These are phyloP conservation scores for Nomada flava DNA, from an alignment of 2,888 invertebrate genomes.

Conservation along the genomic window DNA sequence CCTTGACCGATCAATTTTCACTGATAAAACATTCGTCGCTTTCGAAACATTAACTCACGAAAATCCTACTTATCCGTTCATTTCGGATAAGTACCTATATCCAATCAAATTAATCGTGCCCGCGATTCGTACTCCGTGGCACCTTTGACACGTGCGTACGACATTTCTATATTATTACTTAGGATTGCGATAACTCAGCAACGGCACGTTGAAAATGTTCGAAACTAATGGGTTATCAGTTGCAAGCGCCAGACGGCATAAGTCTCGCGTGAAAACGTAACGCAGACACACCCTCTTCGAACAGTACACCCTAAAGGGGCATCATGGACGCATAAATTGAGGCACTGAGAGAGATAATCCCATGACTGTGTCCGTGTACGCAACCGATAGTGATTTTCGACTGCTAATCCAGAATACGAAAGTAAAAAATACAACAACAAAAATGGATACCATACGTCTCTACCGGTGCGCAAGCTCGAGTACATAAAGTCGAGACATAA, in stretches of 20 bases:
- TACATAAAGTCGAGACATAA: constrained; percentile 42
- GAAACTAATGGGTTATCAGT: constrained; percentile 10
- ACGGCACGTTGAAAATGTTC: constrained; percentile 6
- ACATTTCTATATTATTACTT: neutral
- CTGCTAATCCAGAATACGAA: constrained; percentile 25
- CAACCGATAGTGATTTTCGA: constrained; percentile 45
- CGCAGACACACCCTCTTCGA: constrained; percentile 26
- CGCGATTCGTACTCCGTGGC: constrained; percentile 1
- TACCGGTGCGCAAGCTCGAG: constrained; percentile 22
- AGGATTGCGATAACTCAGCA: constrained; percentile 20
- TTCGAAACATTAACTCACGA: too few species aligned
- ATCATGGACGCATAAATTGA: constrained; percentile 39
- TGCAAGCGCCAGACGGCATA: neutral
- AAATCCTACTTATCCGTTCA: too few species aligned
- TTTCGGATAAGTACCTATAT: too few species aligned
- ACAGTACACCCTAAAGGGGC: constrained; percentile 22
- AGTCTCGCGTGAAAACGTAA: neutral
- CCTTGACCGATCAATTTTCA: too few species aligned
- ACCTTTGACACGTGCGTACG: neutral
- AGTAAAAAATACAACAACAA: neutral
- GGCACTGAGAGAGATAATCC: constrained; percentile 24
- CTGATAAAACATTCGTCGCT: too few species aligned
- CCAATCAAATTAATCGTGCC: neutral
- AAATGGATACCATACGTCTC: constrained; percentile 18
- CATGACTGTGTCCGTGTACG: neutral